phyloP scores from a whole-genome alignment of 1,140 invertebrate genomes.

The Andrena cerasifolii region DNA sequence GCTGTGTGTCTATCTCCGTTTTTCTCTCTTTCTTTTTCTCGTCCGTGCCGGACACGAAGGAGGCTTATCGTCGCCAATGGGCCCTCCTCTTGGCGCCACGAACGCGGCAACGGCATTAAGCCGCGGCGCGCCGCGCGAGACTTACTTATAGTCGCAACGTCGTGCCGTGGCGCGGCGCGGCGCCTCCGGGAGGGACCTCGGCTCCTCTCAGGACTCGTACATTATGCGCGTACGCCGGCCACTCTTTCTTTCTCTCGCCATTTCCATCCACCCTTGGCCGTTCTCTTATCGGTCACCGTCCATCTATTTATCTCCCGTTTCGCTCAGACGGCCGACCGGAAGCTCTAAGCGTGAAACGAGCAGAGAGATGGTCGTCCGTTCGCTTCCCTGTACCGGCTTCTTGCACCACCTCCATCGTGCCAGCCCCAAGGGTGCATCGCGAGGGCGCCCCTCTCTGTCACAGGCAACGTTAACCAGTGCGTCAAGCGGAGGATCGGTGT shows the following conservation, averaged over 20 bases:
- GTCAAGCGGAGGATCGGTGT: too few relatives aligned
- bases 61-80: constrained; percentile 68
- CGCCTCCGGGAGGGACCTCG: constrained; percentile 68
- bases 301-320: constrained; percentile 24
- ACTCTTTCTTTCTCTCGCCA: constrained; percentile 42
- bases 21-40: constrained; percentile 49
- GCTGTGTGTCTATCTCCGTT: constrained; percentile 51
- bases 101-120: constrained; percentile 80
- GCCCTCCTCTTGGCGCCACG: constrained; percentile 80
- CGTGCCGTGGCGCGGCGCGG: constrained; percentile 69
- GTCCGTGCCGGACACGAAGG: constrained; percentile 59
- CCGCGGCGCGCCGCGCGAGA: constrained; percentile 76
- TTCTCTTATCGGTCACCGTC: constrained; percentile 21
- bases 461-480: too few relatives aligned
- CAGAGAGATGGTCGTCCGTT: too few relatives aligned
- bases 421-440: too few relatives aligned
- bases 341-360: neutral
- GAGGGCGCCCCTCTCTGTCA: too few relatives aligned
- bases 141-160: constrained; percentile 79
- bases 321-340: constrained; percentile 12
- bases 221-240: constrained; percentile 52
- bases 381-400: too few relatives aligned
- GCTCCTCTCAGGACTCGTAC: constrained; percentile 63
- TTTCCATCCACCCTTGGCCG: constrained; percentile 12
- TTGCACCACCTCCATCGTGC: too few relatives aligned